Evolutionary conservation across 2,797 vertebrate species (phyloP).

Genomic region (Spondyliosoma cantharus): DNA sequence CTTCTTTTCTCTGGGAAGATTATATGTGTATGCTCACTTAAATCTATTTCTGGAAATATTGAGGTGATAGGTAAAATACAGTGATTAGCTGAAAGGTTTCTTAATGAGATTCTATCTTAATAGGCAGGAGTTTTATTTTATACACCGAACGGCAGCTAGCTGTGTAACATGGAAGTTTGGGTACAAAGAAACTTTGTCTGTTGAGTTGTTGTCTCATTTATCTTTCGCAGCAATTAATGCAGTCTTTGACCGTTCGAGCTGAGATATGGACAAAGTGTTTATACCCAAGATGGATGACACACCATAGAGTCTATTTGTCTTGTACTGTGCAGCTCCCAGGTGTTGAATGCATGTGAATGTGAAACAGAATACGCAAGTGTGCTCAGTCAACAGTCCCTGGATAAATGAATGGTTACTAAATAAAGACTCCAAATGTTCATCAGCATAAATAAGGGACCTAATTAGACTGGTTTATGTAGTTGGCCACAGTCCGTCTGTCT

Average conservation of each 20-base stretch:
- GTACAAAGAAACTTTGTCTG: constrained; percentile 5
- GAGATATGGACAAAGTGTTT: constrained; percentile 50
- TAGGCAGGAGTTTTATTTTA: constrained; percentile 8
- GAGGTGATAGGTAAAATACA: background rate
- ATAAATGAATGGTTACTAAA: constrained; percentile 39
- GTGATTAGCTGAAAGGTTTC: background rate
- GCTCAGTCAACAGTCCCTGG: constrained; percentile 21
- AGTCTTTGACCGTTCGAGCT: constrained; percentile 40
- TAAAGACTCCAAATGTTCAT: constrained; percentile 37
- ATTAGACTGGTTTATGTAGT: constrained; percentile 34
- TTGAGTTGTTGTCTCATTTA: constrained; percentile 29
- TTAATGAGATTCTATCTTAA: background rate
- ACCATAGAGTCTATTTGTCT: constrained; percentile 38
- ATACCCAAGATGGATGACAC: constrained; percentile 50
- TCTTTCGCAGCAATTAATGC: constrained; percentile 52
- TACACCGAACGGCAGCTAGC: background rate
- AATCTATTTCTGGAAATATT: background rate
- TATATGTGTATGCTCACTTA: background rate
- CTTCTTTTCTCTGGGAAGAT: background rate
- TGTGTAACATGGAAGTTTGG: constrained; percentile 12
- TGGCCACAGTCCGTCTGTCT: constrained; percentile 16
- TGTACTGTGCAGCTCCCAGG: constrained; percentile 22
- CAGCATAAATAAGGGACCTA: constrained; percentile 44
- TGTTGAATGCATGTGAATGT: constrained; percentile 33
- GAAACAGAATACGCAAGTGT: background rate